Conservation (phyloP, 1,140 invertebrate genomes). For the Drosophila takahashii region DNA sequence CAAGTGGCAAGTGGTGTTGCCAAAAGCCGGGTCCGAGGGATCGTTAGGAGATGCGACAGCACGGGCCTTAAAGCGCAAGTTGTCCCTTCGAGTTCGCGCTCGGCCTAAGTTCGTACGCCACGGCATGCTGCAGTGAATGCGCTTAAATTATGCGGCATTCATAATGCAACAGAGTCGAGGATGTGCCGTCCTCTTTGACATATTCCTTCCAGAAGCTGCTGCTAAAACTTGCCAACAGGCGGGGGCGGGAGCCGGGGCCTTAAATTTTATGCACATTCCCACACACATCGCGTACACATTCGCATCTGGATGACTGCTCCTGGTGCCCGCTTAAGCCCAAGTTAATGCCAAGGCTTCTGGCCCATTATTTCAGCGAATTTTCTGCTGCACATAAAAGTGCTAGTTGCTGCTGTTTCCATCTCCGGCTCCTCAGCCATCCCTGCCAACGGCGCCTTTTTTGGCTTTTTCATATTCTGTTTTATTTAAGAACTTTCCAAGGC, state of each 20-base stretch:
- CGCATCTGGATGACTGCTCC: slow-evolving; percentile 41
- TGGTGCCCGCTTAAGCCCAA: slow-evolving; percentile 54
- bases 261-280: slow-evolving; percentile 70
- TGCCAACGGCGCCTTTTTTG: slow-evolving; percentile 2
- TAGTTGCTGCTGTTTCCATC: slow-evolving; percentile 17
- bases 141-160: slow-evolving; percentile 79
- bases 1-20: slow-evolving; percentile 13
- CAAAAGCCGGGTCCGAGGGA: slow-evolving; percentile 14
- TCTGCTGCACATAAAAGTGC: slow-evolving; percentile 38
- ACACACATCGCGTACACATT: neutral
- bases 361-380: slow-evolving; percentile 70
- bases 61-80: slow-evolving; percentile 37
- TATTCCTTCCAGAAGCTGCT: slow-evolving; percentile 54
- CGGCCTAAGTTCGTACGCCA: slow-evolving; percentile 10
- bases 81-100: slow-evolving; percentile 5
- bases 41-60: slow-evolving; percentile 35
- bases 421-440: neutral
- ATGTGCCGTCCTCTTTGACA: slow-evolving; percentile 60
- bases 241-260: slow-evolving; percentile 28
- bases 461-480: slow-evolving; percentile 54
- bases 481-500: slow-evolving; percentile 60
- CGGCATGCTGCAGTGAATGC: slow-evolving; percentile 22
- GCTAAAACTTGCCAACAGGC: slow-evolving; percentile 25
- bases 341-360: slow-evolving; percentile 72
- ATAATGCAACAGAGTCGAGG: slow-evolving; percentile 71